Conservation (phyloP, 2,888 invertebrate species). For the Chalcis sispes region DNA sequence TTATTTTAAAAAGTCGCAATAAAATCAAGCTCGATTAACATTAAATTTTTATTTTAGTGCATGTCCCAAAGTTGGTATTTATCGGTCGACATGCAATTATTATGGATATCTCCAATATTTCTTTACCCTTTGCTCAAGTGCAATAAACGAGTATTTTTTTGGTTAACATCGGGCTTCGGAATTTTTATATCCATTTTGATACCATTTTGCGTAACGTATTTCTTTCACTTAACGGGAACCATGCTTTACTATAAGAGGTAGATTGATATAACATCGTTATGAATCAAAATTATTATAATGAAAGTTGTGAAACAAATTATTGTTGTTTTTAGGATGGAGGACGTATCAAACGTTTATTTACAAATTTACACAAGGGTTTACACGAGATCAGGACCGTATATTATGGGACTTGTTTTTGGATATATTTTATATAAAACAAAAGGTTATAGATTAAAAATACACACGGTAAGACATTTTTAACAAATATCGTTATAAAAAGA, state of each 20-base stretch:
- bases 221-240: constrained; percentile 65
- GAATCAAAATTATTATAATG: too few species aligned
- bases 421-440: constrained; percentile 65
- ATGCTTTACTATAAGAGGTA: constrained; percentile 72
- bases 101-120: constrained; percentile 70
- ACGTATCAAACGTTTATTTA: constrained; percentile 64
- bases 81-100: constrained; percentile 70
- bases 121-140: constrained; percentile 69
- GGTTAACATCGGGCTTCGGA: constrained; percentile 60
- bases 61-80: constrained; percentile 79
- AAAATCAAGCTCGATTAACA: background rate
- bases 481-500: background rate
- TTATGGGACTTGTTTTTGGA: constrained; percentile 72
- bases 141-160: constrained; percentile 60
- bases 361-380: constrained; percentile 68
- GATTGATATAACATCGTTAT: constrained; percentile 32
- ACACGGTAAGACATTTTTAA: constrained; percentile 43
- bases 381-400: constrained; percentile 71
- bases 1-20: background rate
- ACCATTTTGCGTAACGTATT: constrained; percentile 68
- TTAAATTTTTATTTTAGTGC: constrained; percentile 72
- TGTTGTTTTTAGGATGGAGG: constrained; percentile 60
- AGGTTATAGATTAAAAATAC: constrained; percentile 58
- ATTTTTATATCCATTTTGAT: constrained; percentile 64
- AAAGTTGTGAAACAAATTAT: background rate